phyloP scores from a whole-genome alignment of 2,797 vertebrate genomes.

The Tragopan temminckii region DNA sequence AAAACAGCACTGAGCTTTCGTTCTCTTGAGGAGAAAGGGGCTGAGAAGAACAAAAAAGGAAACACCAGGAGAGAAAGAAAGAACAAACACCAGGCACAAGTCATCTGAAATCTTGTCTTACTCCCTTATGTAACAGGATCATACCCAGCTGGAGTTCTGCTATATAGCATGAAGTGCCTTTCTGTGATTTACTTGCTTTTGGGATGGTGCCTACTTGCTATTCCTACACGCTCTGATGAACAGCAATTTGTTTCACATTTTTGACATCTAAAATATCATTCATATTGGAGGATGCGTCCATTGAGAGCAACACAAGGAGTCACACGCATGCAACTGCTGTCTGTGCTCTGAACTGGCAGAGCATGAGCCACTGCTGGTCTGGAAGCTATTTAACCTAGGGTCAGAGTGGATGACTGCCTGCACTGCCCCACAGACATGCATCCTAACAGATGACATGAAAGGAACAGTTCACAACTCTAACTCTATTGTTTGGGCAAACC shows the following conservation, averaged over 20 bases:
- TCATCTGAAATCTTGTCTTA: not conserved
- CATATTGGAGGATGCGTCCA: not conserved
- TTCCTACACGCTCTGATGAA: not conserved
- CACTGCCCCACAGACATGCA: not conserved
- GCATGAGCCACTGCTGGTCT: rapidly evolving
- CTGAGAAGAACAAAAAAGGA: not conserved
- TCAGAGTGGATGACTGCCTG: not conserved
- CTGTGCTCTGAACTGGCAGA: not conserved
- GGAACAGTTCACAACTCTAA: not conserved
- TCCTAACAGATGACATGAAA: not conserved
- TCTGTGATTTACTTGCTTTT: not conserved
- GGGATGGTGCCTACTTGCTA: not conserved
- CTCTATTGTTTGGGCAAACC: not conserved
- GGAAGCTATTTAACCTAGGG: not conserved
- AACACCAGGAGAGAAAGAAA: not conserved
- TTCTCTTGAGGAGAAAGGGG: not conserved
- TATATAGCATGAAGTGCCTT: rapidly evolving
- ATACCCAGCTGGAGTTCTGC: not conserved
- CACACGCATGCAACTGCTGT: rapidly evolving
- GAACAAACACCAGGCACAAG: not conserved
- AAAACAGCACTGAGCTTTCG: not conserved
- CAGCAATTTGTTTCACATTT: not conserved
- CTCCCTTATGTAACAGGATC: not conserved
- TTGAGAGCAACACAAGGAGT: not conserved
- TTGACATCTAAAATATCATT: not conserved